Conservation (phyloP, 64 coral and sea anemone genomes). For the Pocillopora verrucosa region DNA sequence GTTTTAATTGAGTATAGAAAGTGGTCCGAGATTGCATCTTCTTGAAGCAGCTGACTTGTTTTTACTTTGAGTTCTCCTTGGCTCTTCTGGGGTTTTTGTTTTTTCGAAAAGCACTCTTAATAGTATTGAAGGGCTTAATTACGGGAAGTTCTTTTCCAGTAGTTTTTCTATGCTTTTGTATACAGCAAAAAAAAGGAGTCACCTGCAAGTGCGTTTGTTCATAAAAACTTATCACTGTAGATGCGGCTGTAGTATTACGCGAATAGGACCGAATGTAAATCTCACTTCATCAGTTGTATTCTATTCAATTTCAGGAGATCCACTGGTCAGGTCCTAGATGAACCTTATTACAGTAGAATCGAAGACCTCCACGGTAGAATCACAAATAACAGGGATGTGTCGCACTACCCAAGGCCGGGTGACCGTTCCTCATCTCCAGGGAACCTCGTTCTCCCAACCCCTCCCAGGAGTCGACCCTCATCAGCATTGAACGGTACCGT, state of each 20-base stretch:
- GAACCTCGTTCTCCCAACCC: slow-evolving; percentile 11
- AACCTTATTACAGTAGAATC: slow-evolving; percentile 14
- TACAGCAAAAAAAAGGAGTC: no score
- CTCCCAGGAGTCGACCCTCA: not conserved
- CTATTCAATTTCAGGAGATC: not conserved
- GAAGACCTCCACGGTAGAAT: not conserved
- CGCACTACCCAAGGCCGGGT: not conserved
- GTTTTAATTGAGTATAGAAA: no score
- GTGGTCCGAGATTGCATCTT: no score
- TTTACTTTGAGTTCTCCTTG: no score
- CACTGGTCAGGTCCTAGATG: not conserved
- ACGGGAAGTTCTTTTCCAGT: no score
- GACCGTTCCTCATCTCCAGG: not conserved
- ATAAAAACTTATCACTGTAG: no score
- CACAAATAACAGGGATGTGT: not conserved
- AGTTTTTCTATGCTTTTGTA: no score
- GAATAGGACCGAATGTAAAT: not conserved
- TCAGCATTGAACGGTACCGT: not conserved
- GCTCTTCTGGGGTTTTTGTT: no score
- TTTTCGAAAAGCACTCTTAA: no score
- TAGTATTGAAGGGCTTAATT: no score
- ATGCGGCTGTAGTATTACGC: not conserved
- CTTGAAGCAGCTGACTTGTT: no score
- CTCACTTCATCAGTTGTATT: not conserved
- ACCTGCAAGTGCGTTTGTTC: no score